phyloP scores from a whole-genome alignment of 2,888 invertebrate species.

The Eurytoma californica region DNA sequence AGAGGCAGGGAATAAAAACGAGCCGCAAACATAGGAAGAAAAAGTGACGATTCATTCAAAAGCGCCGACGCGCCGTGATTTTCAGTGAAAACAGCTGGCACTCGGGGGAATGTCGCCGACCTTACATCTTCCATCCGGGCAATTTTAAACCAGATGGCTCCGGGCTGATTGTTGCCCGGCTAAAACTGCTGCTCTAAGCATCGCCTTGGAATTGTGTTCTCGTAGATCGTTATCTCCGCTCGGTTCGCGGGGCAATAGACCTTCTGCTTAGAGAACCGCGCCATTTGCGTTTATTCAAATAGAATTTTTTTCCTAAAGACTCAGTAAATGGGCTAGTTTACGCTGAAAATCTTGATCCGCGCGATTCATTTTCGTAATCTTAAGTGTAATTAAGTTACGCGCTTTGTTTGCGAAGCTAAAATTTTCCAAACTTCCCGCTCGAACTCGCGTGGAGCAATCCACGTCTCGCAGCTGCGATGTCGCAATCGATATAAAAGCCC shows the following conservation, averaged over 20 bases:
- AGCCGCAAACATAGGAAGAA: slow-evolving; percentile 3
- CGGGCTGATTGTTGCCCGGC: slow-evolving; percentile 1
- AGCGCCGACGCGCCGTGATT: slow-evolving; percentile 32
- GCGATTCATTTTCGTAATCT: no score
- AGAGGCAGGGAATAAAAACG: background rate
- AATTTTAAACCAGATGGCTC: slow-evolving; percentile 19
- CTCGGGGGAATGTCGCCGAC: slow-evolving; percentile 25
- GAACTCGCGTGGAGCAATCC: no score
- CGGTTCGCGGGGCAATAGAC: background rate
- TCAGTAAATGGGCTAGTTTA: no score
- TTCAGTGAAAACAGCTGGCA: slow-evolving; percentile 41
- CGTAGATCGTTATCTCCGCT: background rate
- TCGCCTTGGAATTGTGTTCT: background rate
- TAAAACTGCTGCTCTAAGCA: background rate
- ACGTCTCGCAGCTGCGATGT: no score
- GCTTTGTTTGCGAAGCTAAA: no score
- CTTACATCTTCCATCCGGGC: background rate
- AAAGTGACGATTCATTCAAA: slow-evolving; percentile 26
- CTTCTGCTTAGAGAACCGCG: no score
- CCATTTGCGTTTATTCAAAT: no score
- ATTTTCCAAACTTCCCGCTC: no score
- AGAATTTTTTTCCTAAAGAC: no score
- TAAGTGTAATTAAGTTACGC: no score
- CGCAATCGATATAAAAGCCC: no score
- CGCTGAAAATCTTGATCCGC: no score